Percentiles rank a stretch among this genome's conserved stretches.
These are phyloP conservation scores for Trissolcus brochymenae DNA, from an alignment of 2,888 invertebrate genomes.

Conservation along the genomic window DNA sequence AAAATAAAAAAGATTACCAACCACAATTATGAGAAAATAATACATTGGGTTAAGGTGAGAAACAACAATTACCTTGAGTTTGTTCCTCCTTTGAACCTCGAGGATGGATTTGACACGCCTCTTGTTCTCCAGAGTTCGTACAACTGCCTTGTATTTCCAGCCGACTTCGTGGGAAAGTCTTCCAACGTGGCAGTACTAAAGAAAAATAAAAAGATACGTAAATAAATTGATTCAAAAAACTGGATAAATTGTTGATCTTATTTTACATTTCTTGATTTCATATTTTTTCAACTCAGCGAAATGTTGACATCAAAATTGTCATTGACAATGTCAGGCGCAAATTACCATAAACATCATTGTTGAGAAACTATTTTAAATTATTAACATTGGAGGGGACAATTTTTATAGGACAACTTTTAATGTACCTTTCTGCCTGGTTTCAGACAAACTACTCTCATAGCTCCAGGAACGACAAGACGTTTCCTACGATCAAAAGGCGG, in stretches of 20 bases:
- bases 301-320: slow-evolving; percentile 65
- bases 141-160: slow-evolving; percentile 99
- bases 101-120: slow-evolving; percentile 91
- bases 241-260: too few relatives aligned
- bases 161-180: slow-evolving; percentile 98
- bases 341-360: slow-evolving; percentile 79
- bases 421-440: slow-evolving; percentile 95
- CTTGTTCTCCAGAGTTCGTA: slow-evolving; percentile 96
- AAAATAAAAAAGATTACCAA: too few relatives aligned
- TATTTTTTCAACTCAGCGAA: slow-evolving; percentile 64
- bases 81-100: slow-evolving; percentile 86
- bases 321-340: slow-evolving; percentile 78
- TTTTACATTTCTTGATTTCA: too few relatives aligned
- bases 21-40: neutral
- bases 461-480: slow-evolving; percentile 96
- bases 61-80: slow-evolving; percentile 81
- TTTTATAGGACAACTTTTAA: neutral
- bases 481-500: slow-evolving; percentile 97
- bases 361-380: neutral
- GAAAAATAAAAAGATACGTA: slow-evolving; percentile 15
- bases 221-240: too few relatives aligned
- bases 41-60: too few relatives aligned
- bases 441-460: slow-evolving; percentile 94
- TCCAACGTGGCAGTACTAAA: slow-evolving; percentile 95
- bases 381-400: too few relatives aligned